A percentile compares a stretch with the other conserved stretches of the same genome.
phyloP scores from a whole-genome alignment of 2,797 vertebrate species.

The Manis javanica region DNA sequence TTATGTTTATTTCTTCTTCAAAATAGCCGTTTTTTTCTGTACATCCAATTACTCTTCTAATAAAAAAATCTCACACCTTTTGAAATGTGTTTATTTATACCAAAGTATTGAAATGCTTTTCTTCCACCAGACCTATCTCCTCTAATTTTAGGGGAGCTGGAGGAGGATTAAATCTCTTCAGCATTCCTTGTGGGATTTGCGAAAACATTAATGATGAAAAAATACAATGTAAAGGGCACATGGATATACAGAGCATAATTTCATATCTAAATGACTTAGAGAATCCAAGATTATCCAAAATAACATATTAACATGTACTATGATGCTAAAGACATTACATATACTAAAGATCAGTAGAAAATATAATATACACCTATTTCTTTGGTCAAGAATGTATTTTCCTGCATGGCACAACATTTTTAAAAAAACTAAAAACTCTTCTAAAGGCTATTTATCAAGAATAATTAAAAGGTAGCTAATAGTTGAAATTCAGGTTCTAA shows the following conservation, averaged over 20 bases:
- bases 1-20: not conserved
- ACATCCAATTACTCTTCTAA: not conserved
- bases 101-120: not conserved
- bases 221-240: not conserved
- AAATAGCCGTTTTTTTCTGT: not conserved
- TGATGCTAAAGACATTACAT: not conserved
- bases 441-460: not conserved
- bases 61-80: not conserved
- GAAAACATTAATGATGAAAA: not conserved
- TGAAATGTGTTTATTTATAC: not conserved
- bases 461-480: not conserved
- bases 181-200: not conserved
- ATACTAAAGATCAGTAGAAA: not conserved
- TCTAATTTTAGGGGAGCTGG: not conserved
- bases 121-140: not conserved
- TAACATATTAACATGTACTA: not conserved
- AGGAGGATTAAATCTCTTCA: not conserved
- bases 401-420: not conserved
- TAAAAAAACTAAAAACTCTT: not conserved
- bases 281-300: not conserved
- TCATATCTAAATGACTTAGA: not conserved
- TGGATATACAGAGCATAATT: not conserved
- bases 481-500: slow-evolving; percentile 3
- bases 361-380: not conserved
- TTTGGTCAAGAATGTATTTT: not conserved